Evolutionary conservation across 2,113 vertebrate species (phyloP), one percentile per base, ranked within the genome.

Genomic region (Falco punctatus): DNA sequence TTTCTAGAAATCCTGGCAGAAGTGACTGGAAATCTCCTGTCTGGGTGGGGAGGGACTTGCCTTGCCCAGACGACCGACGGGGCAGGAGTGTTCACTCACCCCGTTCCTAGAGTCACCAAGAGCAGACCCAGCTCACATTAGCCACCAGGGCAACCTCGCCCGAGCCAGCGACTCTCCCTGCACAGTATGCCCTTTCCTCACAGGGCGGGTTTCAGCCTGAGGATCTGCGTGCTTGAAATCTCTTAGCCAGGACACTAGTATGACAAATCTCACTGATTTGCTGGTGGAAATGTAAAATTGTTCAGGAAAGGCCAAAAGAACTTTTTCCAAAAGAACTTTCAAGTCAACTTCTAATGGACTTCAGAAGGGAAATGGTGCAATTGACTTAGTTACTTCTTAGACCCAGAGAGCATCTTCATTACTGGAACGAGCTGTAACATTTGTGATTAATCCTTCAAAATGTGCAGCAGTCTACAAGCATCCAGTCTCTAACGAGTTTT

Each of bases 301-400:
- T 58, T 52, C 32, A 26, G 59, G 6, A 38, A 85, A 61, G 42
- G 33, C 51, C 26, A 38, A 55, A 77, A 51, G 18, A 62, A n/a
- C 20, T 4, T 85, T 84, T 69, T 66, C 54, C 24, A 1, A 59
- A 91, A 40, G 15, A 77, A 28, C 58, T 83, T 74, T 67, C 24
- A 51, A 70, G n/a, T 65, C 85, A 93, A 65, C 73, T 95, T 96
- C 94, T 93, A 96, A 92, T 88, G 94, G 96, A 77, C 95, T 95
- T 90, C 51, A 75, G 94, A 51, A 84, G 42, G 62, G 78, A 92
- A 91, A 71, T 42, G 70, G 66, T 62, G 61, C 81, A 72, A 59
- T 58, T 51, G 82, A 77, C 35, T 92, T 52, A 71, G 70, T 67
- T 35, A 28, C 92, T 89, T 58, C 61, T 44, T 86, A 85, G 84